Percentiles rank a stretch among this genome's conserved stretches.
Evolutionary conservation across 2,797 vertebrate genomes (phyloP).

Genomic region (Netta rufina): DNA sequence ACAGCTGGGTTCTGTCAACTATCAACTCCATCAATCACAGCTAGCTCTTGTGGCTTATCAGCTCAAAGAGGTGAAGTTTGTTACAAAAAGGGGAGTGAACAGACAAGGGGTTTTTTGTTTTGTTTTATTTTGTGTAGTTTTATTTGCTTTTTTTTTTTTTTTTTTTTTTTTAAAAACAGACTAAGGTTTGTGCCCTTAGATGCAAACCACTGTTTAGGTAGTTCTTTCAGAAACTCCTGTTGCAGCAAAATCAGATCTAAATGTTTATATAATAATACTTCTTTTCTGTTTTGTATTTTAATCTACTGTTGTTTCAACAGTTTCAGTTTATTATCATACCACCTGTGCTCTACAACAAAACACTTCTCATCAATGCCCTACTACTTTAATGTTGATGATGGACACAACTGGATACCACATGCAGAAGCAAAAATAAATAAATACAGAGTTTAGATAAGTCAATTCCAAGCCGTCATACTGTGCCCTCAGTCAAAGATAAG

Average conservation of each 20-base stretch:
- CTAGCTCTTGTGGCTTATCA: background rate
- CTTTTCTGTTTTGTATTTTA: background rate
- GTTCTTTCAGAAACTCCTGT: background rate
- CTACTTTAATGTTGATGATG: background rate
- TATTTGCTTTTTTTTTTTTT: background rate
- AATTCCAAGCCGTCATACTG: background rate
- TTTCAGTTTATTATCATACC: background rate
- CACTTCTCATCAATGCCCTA: rapidly evolving
- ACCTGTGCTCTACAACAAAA: background rate
- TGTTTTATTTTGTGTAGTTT: background rate
- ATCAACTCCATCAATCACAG: background rate
- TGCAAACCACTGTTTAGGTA: background rate
- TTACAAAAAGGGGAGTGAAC: background rate
- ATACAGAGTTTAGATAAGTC: background rate
- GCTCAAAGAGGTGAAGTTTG: background rate
- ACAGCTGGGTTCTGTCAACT: background rate
- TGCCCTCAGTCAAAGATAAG: background rate
- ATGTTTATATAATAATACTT: background rate
- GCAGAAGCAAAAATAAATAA: background rate
- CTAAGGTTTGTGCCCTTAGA: background rate
- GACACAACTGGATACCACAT: background rate
- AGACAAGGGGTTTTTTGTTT: background rate
- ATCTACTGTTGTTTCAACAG: background rate
- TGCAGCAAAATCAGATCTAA: background rate
- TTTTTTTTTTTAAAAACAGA: background rate